Conservation (phyloP, 2,797 vertebrate genomes). For the Morelia viridis region DNA sequence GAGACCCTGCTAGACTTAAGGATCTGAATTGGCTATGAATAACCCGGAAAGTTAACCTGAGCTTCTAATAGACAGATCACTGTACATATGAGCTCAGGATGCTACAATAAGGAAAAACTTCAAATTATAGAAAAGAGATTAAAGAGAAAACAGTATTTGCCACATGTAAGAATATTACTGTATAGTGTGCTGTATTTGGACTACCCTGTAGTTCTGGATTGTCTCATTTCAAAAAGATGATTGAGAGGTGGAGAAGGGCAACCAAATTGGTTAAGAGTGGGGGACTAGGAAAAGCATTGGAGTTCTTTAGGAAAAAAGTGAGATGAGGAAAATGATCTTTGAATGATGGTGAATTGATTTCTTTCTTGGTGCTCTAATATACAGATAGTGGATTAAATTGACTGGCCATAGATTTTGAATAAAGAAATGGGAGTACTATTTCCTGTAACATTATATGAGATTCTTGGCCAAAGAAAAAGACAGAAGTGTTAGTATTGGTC, state of each 20-base stretch:
- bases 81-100: neutral
- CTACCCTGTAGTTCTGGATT: neutral
- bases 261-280: neutral
- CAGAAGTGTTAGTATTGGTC: neutral
- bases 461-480: neutral
- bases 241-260: neutral
- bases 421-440: neutral
- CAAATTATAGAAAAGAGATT: neutral
- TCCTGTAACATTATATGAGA: neutral
- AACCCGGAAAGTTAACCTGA: neutral
- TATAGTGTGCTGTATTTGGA: neutral
- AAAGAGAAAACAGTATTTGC: neutral
- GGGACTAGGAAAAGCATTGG: neutral
- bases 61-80: neutral
- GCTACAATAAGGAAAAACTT: neutral
- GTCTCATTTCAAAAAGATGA: neutral
- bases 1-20: neutral
- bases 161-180: neutral
- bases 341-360: neutral
- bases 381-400: neutral
- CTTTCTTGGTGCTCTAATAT: neutral
- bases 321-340: neutral
- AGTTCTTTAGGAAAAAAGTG: neutral
- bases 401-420: neutral
- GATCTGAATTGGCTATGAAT: neutral